A percentile compares a stretch with the other conserved stretches of the same genome.
Evolutionary conservation across 2,888 invertebrate species (phyloP).

Genomic region (Theretra japonica): DNA sequence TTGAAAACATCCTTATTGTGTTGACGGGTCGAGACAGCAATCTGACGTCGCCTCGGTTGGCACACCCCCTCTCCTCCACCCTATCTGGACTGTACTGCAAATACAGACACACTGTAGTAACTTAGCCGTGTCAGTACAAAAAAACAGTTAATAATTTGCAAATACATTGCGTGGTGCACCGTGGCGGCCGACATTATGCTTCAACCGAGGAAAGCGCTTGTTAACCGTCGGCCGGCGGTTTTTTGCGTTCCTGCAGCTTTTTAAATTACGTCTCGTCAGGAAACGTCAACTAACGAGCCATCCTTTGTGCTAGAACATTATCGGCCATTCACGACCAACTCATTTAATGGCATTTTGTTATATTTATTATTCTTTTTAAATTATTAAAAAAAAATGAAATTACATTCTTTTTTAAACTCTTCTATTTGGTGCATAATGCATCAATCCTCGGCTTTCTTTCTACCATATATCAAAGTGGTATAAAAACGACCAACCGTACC

Average conservation of each 20-base stretch:
- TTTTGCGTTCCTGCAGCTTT: conserved; percentile 2
- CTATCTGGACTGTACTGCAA: neutral
- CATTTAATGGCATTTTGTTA: too few relatives aligned
- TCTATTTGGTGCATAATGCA: too few relatives aligned
- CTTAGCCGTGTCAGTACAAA: neutral
- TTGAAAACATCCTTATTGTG: too few relatives aligned
- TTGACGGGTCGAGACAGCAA: too few relatives aligned
- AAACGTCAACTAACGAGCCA: conserved; percentile 17
- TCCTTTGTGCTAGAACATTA: conserved; percentile 12
- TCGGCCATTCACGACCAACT: neutral
- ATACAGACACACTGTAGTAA: neutral
- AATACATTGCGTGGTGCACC: neutral
- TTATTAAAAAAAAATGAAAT: too few relatives aligned
- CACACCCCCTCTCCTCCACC: neutral
- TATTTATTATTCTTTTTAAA: too few relatives aligned
- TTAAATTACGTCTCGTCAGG: conserved; percentile 4
- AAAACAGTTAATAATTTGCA: neutral
- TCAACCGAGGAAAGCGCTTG: neutral
- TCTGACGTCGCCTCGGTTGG: too few relatives aligned
- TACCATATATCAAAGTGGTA: too few relatives aligned
- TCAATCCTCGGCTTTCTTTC: too few relatives aligned
- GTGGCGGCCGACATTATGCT: neutral
- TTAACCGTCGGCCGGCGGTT: neutral
- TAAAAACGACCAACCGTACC: too few relatives aligned
- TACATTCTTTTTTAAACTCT: too few relatives aligned